These are phyloP conservation scores for Paguma larvata DNA, from an alignment of 2,797 vertebrate genomes.

Conservation along the genomic window DNA sequence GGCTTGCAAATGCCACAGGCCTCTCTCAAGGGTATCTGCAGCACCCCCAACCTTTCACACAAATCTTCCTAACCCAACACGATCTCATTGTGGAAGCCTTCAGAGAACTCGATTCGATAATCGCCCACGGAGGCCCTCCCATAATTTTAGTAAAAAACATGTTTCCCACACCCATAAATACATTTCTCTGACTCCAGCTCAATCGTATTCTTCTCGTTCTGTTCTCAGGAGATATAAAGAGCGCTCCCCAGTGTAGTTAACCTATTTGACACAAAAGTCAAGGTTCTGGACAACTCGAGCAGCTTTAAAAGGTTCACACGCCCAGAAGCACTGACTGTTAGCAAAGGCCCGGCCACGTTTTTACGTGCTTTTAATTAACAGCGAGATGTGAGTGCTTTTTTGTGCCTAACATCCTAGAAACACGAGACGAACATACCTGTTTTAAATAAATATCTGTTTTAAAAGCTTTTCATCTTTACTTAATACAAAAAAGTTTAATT, in stretches of 20 bases:
- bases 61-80: not conserved
- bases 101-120: not conserved
- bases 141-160: not conserved
- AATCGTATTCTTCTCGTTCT: not conserved
- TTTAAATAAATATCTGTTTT: not conserved
- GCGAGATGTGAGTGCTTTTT: not conserved
- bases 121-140: not conserved
- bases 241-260: not conserved
- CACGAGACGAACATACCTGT: not conserved
- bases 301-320: not conserved
- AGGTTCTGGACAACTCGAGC: not conserved
- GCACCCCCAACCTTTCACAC: not conserved
- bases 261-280: not conserved
- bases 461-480: not conserved
- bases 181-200: not conserved
- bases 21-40: not conserved
- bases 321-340: not conserved
- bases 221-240: not conserved
- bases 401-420: not conserved
- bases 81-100: not conserved
- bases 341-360: not conserved
- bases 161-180: not conserved
- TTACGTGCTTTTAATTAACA: not conserved
- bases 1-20: not conserved
- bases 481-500: not conserved